Evolutionary conservation across 1,140 invertebrate species (phyloP).

Genomic region (Drosophila sp.): DNA sequence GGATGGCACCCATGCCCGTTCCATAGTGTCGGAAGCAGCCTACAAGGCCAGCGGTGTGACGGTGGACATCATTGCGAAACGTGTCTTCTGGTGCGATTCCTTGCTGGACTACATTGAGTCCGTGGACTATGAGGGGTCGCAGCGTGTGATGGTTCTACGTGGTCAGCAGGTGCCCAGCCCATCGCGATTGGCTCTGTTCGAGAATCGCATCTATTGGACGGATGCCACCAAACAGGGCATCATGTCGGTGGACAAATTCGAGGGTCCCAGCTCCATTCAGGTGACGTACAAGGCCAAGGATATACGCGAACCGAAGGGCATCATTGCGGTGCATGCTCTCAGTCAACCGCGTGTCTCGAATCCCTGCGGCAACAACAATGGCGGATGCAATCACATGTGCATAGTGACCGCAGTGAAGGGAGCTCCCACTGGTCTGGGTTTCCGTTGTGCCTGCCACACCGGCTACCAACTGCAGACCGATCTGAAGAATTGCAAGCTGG

Average conservation of each 20-base stretch:
- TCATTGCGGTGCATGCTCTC: slow-evolving; percentile 91
- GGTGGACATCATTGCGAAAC: slow-evolving; percentile 92
- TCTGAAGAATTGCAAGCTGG: slow-evolving; percentile 91
- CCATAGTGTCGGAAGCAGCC: slow-evolving; percentile 94
- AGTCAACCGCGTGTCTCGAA: slow-evolving; percentile 91
- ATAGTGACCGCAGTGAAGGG: slow-evolving; percentile 92
- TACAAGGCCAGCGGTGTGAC: slow-evolving; percentile 95
- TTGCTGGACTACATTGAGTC: slow-evolving; percentile 98
- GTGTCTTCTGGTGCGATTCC: slow-evolving; percentile 98
- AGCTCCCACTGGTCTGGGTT: slow-evolving; percentile 92
- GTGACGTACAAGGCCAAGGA: slow-evolving; percentile 91
- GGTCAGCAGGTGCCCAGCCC: slow-evolving; percentile 95
- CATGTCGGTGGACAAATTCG: slow-evolving; percentile 95
- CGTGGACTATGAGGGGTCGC: slow-evolving; percentile 95
- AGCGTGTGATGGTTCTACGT: slow-evolving; percentile 90
- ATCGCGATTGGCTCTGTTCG: slow-evolving; percentile 92
- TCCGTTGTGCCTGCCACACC: slow-evolving; percentile 96
- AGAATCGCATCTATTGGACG: slow-evolving; percentile 97
- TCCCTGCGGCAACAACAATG: slow-evolving; percentile 95
- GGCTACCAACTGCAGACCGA: slow-evolving; percentile 92
- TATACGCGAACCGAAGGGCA: slow-evolving; percentile 92
- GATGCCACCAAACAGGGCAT: slow-evolving; percentile 98
- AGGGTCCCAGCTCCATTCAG: slow-evolving; percentile 89
- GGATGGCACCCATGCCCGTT: slow-evolving; percentile 92
- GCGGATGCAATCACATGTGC: slow-evolving; percentile 97